Conservation (phyloP, 2,888 invertebrate genomes). For the Onchidella celtica region DNA sequence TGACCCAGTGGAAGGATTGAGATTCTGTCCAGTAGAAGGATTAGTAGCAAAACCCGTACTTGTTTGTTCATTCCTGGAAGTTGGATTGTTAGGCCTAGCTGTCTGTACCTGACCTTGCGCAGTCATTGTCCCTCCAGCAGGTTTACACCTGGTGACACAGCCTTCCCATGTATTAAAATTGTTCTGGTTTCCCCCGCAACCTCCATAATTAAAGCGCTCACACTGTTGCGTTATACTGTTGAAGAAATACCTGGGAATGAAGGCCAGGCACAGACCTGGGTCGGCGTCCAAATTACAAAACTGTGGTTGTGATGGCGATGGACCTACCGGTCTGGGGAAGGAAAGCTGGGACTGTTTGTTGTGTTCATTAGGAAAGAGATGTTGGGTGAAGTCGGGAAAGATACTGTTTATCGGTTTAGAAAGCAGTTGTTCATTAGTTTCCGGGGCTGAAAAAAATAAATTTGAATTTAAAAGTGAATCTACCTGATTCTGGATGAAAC, state of each 20-base stretch:
- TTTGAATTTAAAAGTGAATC: background rate
- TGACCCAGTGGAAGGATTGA: background rate
- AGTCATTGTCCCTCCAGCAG: background rate
- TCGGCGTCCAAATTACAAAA: background rate
- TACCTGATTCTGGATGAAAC: background rate
- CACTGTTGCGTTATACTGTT: background rate
- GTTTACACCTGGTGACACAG: background rate
- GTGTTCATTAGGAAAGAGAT: background rate
- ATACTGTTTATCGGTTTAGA: background rate
- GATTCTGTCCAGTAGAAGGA: background rate
- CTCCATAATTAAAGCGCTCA: conserved; percentile 9
- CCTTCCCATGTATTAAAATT: conserved; percentile 3
- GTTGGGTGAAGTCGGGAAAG: background rate
- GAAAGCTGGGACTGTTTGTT: background rate
- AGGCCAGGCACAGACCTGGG: background rate
- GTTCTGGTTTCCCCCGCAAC: conserved; percentile 22
- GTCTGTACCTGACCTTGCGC: background rate
- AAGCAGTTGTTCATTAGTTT: background rate
- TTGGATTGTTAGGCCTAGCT: background rate
- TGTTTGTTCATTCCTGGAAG: background rate
- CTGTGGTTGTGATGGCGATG: background rate
- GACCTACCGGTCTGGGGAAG: too few species aligned
- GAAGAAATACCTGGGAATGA: conserved; percentile 7
- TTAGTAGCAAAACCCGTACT: too few species aligned
- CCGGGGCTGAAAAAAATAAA: background rate